Percentiles rank a stretch among this genome's conserved stretches.
Evolutionary conservation across 2,888 invertebrate genomes (phyloP).

Genomic region (Rosalia funebris): DNA sequence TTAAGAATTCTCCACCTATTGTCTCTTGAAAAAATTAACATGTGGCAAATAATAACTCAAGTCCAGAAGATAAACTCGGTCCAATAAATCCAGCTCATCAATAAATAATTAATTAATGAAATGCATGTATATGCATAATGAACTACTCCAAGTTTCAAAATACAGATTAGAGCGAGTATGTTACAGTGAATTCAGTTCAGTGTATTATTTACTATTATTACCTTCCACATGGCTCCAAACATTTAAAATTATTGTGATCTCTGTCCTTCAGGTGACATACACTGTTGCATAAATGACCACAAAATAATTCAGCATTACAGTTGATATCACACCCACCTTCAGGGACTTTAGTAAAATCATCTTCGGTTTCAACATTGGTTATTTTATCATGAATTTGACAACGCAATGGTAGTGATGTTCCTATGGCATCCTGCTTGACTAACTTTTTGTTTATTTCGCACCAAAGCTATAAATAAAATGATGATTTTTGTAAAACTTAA

Average conservation of each 20-base stretch:
- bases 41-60: too few species aligned
- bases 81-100: too few species aligned
- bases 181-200: too few species aligned
- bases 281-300: conserved; percentile 72
- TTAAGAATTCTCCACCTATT: too few species aligned
- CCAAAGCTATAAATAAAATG: conserved; percentile 65
- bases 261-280: conserved; percentile 72
- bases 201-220: too few species aligned
- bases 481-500: not conserved
- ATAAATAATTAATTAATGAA: too few species aligned
- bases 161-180: too few species aligned
- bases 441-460: conserved; percentile 66
- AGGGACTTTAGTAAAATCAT: conserved; percentile 66
- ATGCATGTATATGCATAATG: too few species aligned
- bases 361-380: conserved; percentile 58
- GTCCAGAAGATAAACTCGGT: too few species aligned
- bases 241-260: conserved; percentile 65
- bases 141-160: too few species aligned
- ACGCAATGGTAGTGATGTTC: conserved; percentile 64
- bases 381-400: conserved; percentile 67
- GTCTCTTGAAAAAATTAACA: too few species aligned
- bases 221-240: conserved; percentile 67
- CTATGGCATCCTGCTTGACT: conserved; percentile 66
- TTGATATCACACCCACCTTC: conserved; percentile 71
- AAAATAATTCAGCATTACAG: conserved; percentile 65